phyloP scores from a whole-genome alignment of 2,888 invertebrate genomes.

The Orthosia cruda region DNA sequence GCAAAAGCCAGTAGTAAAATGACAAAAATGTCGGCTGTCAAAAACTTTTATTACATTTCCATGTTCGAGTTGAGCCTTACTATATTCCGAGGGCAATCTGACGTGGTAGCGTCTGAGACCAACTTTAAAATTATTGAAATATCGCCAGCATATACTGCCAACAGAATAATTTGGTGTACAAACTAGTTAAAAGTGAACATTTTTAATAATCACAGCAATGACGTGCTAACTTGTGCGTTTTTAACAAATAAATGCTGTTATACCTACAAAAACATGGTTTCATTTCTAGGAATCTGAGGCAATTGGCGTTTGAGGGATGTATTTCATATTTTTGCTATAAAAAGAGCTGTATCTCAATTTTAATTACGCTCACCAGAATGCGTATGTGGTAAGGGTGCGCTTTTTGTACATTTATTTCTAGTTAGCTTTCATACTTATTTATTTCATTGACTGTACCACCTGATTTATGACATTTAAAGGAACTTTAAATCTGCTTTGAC shows the following conservation, averaged over 20 bases:
- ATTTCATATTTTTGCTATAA: no score
- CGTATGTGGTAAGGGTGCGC: no score
- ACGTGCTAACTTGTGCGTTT: no score
- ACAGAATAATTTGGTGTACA: background rate
- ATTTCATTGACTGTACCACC: conserved; percentile 6
- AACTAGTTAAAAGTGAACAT: background rate
- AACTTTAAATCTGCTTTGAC: conserved; percentile 20
- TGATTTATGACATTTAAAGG: background rate
- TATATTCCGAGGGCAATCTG: conserved; percentile 23
- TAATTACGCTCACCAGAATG: background rate
- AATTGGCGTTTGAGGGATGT: background rate
- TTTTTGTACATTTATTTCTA: background rate
- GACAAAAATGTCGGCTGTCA: conserved; percentile 12
- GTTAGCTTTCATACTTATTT: background rate
- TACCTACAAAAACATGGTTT: no score
- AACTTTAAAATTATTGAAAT: conserved; percentile 41
- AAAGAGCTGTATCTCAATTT: background rate
- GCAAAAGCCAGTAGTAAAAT: conserved; percentile 14
- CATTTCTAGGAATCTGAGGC: no score
- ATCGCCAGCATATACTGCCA: conserved; percentile 3
- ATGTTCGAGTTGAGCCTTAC: conserved; percentile 6
- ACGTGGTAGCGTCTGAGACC: conserved; percentile 6
- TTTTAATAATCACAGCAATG: no score
- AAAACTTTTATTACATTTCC: conserved; percentile 28
- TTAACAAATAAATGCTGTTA: no score